These are phyloP conservation scores for Emydocephalus ijimae DNA, from an alignment of 2,113 vertebrate species.

Conservation along the genomic window DNA sequence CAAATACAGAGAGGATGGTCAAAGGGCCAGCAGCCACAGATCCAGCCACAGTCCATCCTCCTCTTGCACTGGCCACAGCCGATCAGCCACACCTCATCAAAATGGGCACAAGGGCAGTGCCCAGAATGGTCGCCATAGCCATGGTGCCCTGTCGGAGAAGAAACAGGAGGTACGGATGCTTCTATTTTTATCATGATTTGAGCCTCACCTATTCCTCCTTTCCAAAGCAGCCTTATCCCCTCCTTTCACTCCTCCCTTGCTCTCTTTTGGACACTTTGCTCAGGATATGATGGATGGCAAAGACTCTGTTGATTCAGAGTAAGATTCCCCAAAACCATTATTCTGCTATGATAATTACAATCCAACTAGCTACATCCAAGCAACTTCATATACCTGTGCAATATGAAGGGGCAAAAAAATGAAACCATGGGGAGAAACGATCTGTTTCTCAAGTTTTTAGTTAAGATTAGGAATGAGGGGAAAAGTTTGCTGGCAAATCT, in stretches of 20 bases:
- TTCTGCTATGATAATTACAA: neutral
- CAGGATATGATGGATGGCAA: neutral
- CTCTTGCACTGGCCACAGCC: constrained; percentile 69
- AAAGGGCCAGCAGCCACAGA: constrained; percentile 75
- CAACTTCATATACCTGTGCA: neutral
- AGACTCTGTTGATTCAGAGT: neutral
- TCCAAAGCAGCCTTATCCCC: neutral
- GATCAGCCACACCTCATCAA: constrained; percentile 80
- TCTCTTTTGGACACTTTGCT: neutral
- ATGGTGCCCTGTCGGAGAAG: constrained; percentile 73
- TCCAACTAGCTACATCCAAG: neutral
- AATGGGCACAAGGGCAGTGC: constrained; percentile 86
- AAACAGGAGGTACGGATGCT: constrained; percentile 91
- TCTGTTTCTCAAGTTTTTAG: neutral
- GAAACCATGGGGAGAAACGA: neutral
- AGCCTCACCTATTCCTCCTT: constrained; percentile 23
- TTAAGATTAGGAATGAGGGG: neutral
- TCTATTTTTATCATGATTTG: constrained; percentile 65
- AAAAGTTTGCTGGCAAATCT: neutral
- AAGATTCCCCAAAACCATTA: neutral
- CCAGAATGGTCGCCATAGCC: constrained; percentile 83
- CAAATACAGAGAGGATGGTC: constrained; percentile 79
- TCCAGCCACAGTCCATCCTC: constrained; percentile 77
- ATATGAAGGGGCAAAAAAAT: neutral
- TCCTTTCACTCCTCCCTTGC: neutral